Evolutionary conservation across 2,888 invertebrate species (phyloP), one percentile per base, ranked within the genome.

Genomic region (Cheilosia scutellata): DNA sequence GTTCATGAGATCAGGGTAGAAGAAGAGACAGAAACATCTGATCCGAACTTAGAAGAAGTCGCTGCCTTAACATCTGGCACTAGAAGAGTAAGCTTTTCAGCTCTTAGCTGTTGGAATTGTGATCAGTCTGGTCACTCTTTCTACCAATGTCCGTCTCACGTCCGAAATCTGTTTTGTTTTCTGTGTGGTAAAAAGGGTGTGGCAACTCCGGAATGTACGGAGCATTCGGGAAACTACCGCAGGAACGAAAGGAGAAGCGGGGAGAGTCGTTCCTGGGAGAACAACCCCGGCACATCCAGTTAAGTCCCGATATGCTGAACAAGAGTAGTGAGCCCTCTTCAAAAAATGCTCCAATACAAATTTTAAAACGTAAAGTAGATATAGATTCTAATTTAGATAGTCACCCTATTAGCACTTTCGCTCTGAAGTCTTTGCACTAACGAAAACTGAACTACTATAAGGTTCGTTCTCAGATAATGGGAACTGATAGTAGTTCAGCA

Each of bases 21-120:
- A 16, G 49, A 49, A 16, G 20, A 49, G 9, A n/a, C 16, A 49
- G 6, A 49, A 49, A 4, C 2, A 3, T 5, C 2, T 5, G 49
- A 49, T 7, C 16, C 9, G 20, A 7, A 25, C 20, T 4, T 4
- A 4, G 49, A 49, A 16, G 20, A 49, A 25, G 20, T 4, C 4
- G 49, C 9, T 20, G 49, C 49, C 7, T 49, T 49, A 4, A 7
- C 20, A 42, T 16, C 13, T 7, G 9, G 20, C 49, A 49, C 0
- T 16, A 5, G 16, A 9, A 13, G 5, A 5, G 47, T 37, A 16
- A n/a, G n/a, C 16, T n/a, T 37, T 5, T 33, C 16, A 5, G 16
- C 0, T n/a, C 51, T 42, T 4, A 11, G 3, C 13, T 60, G 60
- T 25, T 60, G 60, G 44, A 60, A 60, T n/a, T 44, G 44, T 44